Evolutionary conservation across 1,140 invertebrate genomes (phyloP).

Genomic region (Rhizoglyphus robini): DNA sequence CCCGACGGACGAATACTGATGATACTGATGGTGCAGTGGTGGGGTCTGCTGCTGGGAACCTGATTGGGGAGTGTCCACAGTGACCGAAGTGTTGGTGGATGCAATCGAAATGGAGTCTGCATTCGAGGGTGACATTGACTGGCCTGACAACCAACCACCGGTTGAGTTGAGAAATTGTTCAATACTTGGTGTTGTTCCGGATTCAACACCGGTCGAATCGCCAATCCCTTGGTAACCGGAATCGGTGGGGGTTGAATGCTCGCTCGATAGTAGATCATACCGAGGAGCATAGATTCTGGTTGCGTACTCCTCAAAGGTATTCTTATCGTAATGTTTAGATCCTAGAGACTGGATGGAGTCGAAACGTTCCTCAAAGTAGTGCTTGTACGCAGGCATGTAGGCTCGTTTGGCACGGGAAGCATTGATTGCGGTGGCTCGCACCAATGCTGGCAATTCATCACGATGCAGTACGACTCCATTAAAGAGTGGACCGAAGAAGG

Average conservation of each 20-base stretch:
- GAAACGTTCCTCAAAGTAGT: constrained; percentile 65
- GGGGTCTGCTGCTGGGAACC: neutral
- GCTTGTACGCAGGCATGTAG: constrained; percentile 47
- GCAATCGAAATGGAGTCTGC: neutral
- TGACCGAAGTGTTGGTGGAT: neutral
- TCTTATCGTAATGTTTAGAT: constrained; percentile 66
- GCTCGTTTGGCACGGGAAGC: constrained; percentile 79
- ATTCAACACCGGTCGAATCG: neutral
- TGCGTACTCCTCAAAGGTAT: constrained; percentile 83
- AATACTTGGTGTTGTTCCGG: neutral
- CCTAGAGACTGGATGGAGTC: constrained; percentile 74
- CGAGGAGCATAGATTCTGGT: constrained; percentile 63
- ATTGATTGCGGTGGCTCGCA: constrained; percentile 77
- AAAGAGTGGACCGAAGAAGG: constrained; percentile 89
- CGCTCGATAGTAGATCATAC: neutral
- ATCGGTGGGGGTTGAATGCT: neutral
- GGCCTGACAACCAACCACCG: neutral
- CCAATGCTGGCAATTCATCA: constrained; percentile 65
- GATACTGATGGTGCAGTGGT: neutral
- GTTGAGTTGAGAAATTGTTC: neutral
- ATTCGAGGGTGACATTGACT: neutral
- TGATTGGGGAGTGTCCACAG: neutral
- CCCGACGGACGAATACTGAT: neutral
- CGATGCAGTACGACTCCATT: constrained; percentile 81
- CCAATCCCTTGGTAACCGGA: neutral